Conservation (phyloP, 2,797 vertebrate species). For the Cuculus canorus region DNA sequence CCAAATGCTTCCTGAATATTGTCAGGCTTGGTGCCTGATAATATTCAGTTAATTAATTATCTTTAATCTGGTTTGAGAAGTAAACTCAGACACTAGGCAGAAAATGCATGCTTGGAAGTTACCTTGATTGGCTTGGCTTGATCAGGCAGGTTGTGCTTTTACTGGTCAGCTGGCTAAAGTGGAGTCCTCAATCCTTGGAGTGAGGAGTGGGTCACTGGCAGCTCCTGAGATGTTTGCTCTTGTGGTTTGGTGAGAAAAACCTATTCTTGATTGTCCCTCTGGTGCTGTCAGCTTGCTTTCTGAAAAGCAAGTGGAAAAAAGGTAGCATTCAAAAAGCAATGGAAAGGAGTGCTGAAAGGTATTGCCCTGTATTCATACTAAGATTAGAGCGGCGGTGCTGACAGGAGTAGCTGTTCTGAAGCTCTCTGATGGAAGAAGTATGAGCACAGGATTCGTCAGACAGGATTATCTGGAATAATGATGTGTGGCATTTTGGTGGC, state of each 20-base stretch:
- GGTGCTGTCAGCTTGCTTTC: background rate
- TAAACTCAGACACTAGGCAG: background rate
- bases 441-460: background rate
- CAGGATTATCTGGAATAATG: background rate
- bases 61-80: background rate
- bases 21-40: too few relatives aligned
- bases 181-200: background rate
- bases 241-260: background rate
- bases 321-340: background rate
- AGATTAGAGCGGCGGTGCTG: background rate
- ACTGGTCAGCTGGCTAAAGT: background rate
- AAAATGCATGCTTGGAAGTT: background rate
- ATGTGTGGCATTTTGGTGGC: background rate
- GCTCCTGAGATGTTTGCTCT: background rate
- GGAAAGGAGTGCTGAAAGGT: background rate
- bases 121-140: background rate
- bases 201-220: background rate
- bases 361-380: background rate
- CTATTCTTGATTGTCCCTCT: accelerated
- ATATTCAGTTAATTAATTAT: background rate
- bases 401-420: background rate
- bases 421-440: background rate
- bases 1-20: too few relatives aligned
- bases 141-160: background rate
- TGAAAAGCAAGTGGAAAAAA: background rate